Evolutionary conservation across 2,113 vertebrate genomes (phyloP).

Genomic region (Brachionichthys hirsutus): DNA sequence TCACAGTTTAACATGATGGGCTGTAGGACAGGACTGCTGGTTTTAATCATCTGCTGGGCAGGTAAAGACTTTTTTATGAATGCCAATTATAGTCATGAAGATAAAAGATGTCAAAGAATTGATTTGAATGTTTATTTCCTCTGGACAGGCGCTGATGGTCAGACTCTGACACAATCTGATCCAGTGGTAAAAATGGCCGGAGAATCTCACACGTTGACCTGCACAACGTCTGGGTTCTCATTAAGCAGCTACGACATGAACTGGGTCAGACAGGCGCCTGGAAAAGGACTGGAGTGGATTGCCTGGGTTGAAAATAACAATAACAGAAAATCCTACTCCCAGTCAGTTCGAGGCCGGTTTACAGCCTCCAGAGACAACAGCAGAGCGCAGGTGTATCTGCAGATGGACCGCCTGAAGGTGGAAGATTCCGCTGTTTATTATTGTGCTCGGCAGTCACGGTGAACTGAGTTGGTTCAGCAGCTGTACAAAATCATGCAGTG

Average conservation of each 20-base stretch:
- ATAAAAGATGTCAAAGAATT: neutral
- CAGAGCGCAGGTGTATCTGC: slow-evolving; percentile 24
- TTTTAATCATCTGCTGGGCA: slow-evolving; percentile 30
- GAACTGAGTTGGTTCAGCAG: neutral
- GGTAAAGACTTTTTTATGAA: neutral
- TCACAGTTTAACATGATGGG: slow-evolving; percentile 40
- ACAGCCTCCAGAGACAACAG: slow-evolving; percentile 42
- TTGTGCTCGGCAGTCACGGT: neutral
- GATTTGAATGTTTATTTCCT: neutral
- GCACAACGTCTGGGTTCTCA: slow-evolving; percentile 17
- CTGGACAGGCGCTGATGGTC: slow-evolving; percentile 1
- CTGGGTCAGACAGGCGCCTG: slow-evolving; percentile 61
- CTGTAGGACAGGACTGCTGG: slow-evolving; percentile 27
- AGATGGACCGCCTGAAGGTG: slow-evolving; percentile 19
- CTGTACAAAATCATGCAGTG: neutral
- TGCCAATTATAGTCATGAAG: neutral
- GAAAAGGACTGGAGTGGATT: slow-evolving; percentile 43
- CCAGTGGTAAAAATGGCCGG: slow-evolving; percentile 2
- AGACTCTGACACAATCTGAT: slow-evolving; percentile 17
- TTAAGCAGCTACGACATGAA: neutral
- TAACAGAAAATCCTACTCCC: neutral
- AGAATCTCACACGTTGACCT: slow-evolving; percentile 29
- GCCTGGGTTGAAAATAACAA: neutral
- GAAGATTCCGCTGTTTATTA: slow-evolving; percentile 34
- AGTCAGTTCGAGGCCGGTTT: slow-evolving; percentile 43